These are phyloP conservation scores for Atopsyche davidsoni DNA, from an alignment of 1,140 invertebrate genomes.

Conservation along the genomic window DNA sequence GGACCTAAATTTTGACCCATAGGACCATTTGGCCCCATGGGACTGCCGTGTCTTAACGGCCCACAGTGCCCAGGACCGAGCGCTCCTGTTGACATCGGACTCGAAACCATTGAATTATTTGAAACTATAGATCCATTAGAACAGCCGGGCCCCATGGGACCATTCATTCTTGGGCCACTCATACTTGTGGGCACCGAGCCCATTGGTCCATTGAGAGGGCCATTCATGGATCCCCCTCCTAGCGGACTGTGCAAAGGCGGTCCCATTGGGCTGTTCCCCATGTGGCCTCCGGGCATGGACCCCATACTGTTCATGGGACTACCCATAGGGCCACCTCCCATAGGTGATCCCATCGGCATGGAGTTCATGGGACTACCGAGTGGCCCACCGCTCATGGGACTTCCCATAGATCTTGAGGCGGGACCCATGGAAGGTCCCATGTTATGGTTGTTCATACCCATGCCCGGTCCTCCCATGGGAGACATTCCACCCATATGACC, in stretches of 20 bases:
- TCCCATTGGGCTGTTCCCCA: slow-evolving; percentile 61
- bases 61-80: slow-evolving; percentile 47
- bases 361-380: slow-evolving; percentile 63
- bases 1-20: slow-evolving; percentile 38
- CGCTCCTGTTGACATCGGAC: slow-evolving; percentile 44
- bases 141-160: slow-evolving; percentile 46
- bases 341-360: slow-evolving; percentile 64
- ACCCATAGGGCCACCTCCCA: slow-evolving; percentile 63
- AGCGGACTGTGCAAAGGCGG: slow-evolving; percentile 51
- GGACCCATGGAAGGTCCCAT: slow-evolving; percentile 52
- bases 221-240: slow-evolving; percentile 45
- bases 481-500: slow-evolving; percentile 47
- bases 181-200: slow-evolving; percentile 47
- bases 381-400: slow-evolving; percentile 51
- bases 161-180: slow-evolving; percentile 48
- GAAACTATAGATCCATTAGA: slow-evolving; percentile 47
- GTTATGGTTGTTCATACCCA: slow-evolving; percentile 48
- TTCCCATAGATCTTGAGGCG: slow-evolving; percentile 52
- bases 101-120: slow-evolving; percentile 46
- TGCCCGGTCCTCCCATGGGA: slow-evolving; percentile 49
- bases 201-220: slow-evolving; percentile 50
- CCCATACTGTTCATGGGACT: slow-evolving; percentile 61
- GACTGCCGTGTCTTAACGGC: slow-evolving; percentile 48
- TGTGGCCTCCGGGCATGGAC: slow-evolving; percentile 50
- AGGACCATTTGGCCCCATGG: slow-evolving; percentile 43